Percentiles rank a stretch among this genome's conserved stretches.
Conservation (phyloP, 2,113 vertebrate species). For the cattle (Bos taurus) region DNA sequence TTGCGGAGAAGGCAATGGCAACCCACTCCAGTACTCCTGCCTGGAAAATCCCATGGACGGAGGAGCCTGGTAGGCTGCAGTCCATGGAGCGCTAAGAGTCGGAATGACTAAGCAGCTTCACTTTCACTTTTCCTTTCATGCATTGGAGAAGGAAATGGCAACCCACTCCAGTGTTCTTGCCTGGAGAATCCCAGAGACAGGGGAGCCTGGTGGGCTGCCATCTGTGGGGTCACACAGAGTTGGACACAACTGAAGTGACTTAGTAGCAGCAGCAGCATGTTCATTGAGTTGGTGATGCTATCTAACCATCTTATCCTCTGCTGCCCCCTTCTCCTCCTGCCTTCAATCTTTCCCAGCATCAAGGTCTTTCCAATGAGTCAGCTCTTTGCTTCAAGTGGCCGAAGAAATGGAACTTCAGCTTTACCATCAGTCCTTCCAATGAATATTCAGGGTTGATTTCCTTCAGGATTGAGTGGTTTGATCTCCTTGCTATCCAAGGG, state of each 20-base stretch:
- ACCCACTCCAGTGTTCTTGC: no score
- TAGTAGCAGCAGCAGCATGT: neutral
- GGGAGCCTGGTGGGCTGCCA: no score
- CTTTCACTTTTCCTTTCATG: no score
- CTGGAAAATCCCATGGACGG: no score
- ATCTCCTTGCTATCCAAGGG: neutral
- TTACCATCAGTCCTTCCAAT: neutral
- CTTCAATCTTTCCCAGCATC: neutral
- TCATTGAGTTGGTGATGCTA: neutral
- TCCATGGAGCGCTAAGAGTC: no score
- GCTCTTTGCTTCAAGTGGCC: neutral
- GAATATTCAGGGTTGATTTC: neutral
- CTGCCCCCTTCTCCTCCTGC: neutral
- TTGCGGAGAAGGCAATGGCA: neutral
- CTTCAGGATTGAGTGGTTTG: neutral
- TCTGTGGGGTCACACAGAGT: no score
- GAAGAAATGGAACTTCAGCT: neutral
- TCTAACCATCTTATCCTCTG: neutral
- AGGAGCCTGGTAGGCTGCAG: no score
- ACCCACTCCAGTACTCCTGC: no score
- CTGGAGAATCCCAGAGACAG: no score
- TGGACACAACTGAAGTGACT: no score
- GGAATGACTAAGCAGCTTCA: rapidly evolving
- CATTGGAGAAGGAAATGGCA: no score
- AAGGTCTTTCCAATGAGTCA: neutral